phyloP scores from a whole-genome alignment of 1,140 invertebrate genomes.

The Caenorhabditis brenneri region DNA sequence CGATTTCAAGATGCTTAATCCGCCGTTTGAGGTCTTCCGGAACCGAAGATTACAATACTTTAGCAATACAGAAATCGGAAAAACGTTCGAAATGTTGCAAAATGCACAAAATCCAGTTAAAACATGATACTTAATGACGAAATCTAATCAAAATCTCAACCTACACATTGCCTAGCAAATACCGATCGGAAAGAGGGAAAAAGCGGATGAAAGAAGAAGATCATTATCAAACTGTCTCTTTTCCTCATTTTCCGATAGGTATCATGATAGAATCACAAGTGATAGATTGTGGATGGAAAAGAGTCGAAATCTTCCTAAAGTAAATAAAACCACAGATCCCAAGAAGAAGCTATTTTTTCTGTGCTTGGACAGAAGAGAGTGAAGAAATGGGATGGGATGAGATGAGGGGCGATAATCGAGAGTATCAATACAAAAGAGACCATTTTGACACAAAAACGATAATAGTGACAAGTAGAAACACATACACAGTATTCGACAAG shows the following conservation, averaged over 20 bases:
- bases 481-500: not conserved
- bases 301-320: not conserved
- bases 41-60: no score
- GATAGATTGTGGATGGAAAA: not conserved
- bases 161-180: constrained; percentile 28
- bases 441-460: constrained; percentile 37
- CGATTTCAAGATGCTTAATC: no score
- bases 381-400: not conserved
- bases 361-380: not conserved
- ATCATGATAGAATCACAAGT: constrained; percentile 37
- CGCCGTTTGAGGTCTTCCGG: no score
- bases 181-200: not conserved
- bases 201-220: constrained; percentile 1
- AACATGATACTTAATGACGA: constrained; percentile 7
- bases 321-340: constrained; percentile 32
- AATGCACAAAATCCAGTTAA: not conserved
- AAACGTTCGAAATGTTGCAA: not conserved
- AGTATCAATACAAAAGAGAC: constrained; percentile 2
- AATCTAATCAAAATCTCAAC: constrained; percentile 17
- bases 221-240: constrained; percentile 25
- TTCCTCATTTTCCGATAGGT: not conserved
- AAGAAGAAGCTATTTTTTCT: not conserved
- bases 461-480: constrained; percentile 42
- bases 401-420: not conserved
- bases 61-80: no score